Conservation (phyloP, 2,797 vertebrate species). For the Gymnocypris eckloni region DNA sequence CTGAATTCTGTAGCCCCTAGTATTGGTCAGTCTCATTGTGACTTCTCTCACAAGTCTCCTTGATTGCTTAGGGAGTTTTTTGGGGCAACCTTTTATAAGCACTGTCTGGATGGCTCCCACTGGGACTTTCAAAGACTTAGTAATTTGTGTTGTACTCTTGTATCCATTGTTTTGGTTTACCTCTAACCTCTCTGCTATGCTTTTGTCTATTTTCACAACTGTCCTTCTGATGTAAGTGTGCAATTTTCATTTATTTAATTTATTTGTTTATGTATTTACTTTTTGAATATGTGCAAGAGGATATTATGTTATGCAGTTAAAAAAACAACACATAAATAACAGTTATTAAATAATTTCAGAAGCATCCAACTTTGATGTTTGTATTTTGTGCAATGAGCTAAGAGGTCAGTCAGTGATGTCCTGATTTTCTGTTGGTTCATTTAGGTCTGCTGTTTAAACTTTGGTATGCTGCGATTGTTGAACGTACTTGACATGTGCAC, state of each 20-base stretch:
- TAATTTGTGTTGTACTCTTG: conserved; percentile 11
- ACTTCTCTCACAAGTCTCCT: neutral
- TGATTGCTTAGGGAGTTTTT: neutral
- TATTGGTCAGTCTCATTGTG: neutral
- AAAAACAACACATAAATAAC: neutral
- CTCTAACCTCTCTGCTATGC: neutral
- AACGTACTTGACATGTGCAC: neutral
- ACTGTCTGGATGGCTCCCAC: conserved; percentile 27
- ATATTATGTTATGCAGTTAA: neutral
- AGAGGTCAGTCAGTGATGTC: neutral
- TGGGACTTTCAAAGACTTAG: conserved; percentile 23
- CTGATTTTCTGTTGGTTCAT: neutral
- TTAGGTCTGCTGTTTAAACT: neutral
- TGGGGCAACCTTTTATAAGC: neutral
- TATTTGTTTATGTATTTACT: neutral
- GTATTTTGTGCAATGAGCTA: neutral
- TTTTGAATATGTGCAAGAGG: neutral
- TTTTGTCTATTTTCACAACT: conserved; percentile 11
- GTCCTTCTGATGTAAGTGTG: conserved; percentile 14
- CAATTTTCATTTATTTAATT: no score
- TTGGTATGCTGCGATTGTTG: neutral
- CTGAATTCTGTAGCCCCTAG: neutral
- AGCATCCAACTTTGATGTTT: neutral
- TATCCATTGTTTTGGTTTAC: conserved; percentile 8
- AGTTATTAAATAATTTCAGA: neutral